Evolutionary conservation across 2,888 invertebrate genomes (phyloP).

Genomic region (Lepetodrilus schrolli): DNA sequence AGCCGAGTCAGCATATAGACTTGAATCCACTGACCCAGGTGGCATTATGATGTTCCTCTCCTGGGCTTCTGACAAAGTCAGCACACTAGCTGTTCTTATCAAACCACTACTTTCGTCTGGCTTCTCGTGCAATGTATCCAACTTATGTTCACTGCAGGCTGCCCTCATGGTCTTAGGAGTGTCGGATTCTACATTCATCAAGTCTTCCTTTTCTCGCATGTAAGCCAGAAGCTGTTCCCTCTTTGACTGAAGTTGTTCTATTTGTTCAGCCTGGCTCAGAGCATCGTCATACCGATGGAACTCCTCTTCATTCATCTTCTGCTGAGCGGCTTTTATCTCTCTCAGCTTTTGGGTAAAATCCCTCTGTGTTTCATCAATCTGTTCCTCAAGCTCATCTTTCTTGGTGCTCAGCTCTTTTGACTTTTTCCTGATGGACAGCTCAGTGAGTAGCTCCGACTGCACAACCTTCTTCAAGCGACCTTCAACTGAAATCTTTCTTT

Average conservation of each 20-base stretch:
- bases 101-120: too few species aligned
- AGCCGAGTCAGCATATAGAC: too few species aligned
- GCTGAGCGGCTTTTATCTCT: background rate
- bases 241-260: conserved; percentile 50
- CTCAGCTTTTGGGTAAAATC: too few species aligned
- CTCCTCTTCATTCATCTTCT: conserved; percentile 54
- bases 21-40: too few species aligned
- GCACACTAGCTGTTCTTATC: background rate
- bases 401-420: conserved; percentile 49
- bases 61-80: background rate
- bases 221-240: conserved; percentile 62
- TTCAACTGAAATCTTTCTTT: conserved; percentile 49
- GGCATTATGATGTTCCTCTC: too few species aligned
- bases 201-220: conserved; percentile 63
- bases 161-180: conserved; percentile 54
- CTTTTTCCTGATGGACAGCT: conserved; percentile 48
- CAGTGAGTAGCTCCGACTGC: conserved; percentile 49
- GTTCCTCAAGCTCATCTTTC: conserved; percentile 49
- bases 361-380: background rate
- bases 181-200: conserved; percentile 52
- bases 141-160: conserved; percentile 56
- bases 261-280: conserved; percentile 42
- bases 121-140: background rate
- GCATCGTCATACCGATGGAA: conserved; percentile 44
- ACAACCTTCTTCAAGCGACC: conserved; percentile 55